A percentile compares a stretch with the other conserved stretches of the same genome.
Conservation (phyloP, 2,113 vertebrate genomes). For the Clupea harengus region DNA sequence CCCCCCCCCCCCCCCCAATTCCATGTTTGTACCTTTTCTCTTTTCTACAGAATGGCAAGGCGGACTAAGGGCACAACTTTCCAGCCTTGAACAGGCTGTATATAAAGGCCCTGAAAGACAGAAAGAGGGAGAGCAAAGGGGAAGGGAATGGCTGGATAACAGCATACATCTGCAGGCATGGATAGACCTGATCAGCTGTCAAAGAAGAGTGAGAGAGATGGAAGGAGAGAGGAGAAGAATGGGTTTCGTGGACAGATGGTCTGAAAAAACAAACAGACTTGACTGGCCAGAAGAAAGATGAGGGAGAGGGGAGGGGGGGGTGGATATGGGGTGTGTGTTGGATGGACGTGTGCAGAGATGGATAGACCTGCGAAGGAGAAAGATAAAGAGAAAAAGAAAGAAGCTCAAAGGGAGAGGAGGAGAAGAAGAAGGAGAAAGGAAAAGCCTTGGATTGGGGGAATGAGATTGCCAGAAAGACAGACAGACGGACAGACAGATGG, state of each 20-base stretch:
- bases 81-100: too few relatives aligned
- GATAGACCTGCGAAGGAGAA: too few relatives aligned
- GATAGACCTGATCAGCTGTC: not conserved
- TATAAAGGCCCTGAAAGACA: not conserved
- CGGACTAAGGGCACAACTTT: too few relatives aligned
- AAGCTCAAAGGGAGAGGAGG: not conserved
- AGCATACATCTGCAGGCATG: not conserved
- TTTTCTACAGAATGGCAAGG: too few relatives aligned
- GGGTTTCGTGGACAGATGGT: not conserved
- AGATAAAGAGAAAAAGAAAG: not conserved
- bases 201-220: not conserved
- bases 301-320: not conserved
- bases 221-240: not conserved
- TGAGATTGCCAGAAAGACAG: not conserved
- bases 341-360: too few relatives aligned
- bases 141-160: not conserved
- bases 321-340: too few relatives aligned
- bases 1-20: too few relatives aligned
- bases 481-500: not conserved
- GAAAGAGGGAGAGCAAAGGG: not conserved
- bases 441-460: not conserved
- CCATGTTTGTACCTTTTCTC: too few relatives aligned
- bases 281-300: not conserved
- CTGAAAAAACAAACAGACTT: not conserved
- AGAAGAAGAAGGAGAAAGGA: not conserved